Evolutionary conservation across 92 coral and sea anemone genomes (phyloP).

Genomic region (Anthopleura xanthogrammica): DNA sequence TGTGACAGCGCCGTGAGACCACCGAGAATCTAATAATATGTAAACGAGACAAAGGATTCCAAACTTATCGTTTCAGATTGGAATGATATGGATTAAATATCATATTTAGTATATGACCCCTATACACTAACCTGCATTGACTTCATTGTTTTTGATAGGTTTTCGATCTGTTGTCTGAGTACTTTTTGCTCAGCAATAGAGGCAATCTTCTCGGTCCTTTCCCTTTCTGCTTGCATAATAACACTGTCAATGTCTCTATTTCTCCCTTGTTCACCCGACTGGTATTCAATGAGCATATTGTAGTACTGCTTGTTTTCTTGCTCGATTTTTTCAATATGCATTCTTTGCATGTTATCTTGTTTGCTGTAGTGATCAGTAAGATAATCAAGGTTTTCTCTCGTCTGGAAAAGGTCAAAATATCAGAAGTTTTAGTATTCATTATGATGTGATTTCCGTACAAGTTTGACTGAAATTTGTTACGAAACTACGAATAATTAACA

Average conservation of each 20-base stretch:
- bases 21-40: no score
- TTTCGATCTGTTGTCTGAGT: slow-evolving; percentile 79
- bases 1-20: no score
- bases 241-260: slow-evolving; percentile 88
- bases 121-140: slow-evolving; percentile 74
- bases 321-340: slow-evolving; percentile 67
- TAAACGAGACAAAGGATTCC: no score
- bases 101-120: not conserved
- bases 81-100: not conserved
- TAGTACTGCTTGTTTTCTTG: slow-evolving; percentile 84
- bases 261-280: slow-evolving; percentile 78
- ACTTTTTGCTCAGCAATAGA: slow-evolving; percentile 90
- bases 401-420: slow-evolving; percentile 30
- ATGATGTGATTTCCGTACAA: not conserved
- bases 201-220: slow-evolving; percentile 85
- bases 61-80: no score
- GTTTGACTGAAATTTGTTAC: no score
- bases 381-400: slow-evolving; percentile 58
- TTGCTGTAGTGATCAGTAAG: slow-evolving; percentile 49
- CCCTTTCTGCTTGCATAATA: slow-evolving; percentile 83
- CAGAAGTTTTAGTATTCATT: not conserved
- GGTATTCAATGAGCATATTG: slow-evolving; percentile 76
- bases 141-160: slow-evolving; percentile 80
- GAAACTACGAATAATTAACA: no score
- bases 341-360: slow-evolving; percentile 62